Evolutionary conservation across 37 sponge, comb jelly and placozoan genomes (phyloP), one percentile per base, ranked within the genome.

Genomic region (Chondrosia reniformis): DNA sequence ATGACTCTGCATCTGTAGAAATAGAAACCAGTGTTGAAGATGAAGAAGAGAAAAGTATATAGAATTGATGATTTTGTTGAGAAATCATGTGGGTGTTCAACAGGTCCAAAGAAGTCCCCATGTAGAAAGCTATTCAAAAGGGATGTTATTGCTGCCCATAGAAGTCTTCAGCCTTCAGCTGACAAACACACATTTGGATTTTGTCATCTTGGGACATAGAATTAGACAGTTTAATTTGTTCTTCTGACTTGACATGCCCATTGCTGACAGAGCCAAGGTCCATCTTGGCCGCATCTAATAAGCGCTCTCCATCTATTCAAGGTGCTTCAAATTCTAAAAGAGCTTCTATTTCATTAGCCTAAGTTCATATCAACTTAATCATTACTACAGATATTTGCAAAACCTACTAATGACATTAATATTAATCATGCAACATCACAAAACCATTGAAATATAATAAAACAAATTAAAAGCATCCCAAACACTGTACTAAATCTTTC

Each of bases 181-280:
- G 10, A 49, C 52, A 10, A 19, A 10, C 52, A 19, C 52, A 10
- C 52, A 49, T 19, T 49, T 49, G 52, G 52, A 49, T 19, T 15
- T 49, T 10, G 15, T 49, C 15, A 49, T 49, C 10, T 19, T 49
- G 52, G 52, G 52, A 49, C 52, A 49, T 10, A 49, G 10, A 49
- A 19, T 49, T 19, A 15, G 15, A 49, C 52, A 19, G 52, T 15
- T 10, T 49, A 49, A n/a, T n/a, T n/a, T n/a, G n/a, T n/a, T n/a
- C n/a, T n/a, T n/a, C n/a, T n/a, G 63, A 61, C 27, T 8, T 61
- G 7, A 61, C 63, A 22, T 61, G 63, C 63, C 63, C 63, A 24
- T 22, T 24, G 63, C 63, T 28, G 24, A 61, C 25, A 24, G 63
- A 9, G 9, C 63, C 63, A 61, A 61, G 27, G 27, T 8, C 63